These are phyloP conservation scores for Neodiprion virginianus DNA, from an alignment of 1,140 invertebrate genomes.

Conservation along the genomic window DNA sequence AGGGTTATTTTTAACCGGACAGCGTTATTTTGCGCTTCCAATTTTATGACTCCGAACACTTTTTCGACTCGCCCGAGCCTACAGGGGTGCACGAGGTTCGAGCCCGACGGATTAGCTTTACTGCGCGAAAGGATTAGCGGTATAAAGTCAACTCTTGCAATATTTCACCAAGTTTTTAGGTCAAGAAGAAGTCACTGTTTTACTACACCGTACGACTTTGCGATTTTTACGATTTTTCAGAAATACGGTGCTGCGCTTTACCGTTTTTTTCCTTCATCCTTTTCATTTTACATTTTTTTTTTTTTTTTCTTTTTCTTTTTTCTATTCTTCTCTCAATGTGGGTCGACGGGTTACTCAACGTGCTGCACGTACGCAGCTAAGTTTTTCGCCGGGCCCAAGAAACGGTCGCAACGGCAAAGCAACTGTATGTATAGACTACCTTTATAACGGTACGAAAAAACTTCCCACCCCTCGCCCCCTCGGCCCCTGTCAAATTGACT, in stretches of 20 bases:
- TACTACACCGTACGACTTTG: slow-evolving; percentile 25
- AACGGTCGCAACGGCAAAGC: background rate
- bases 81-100: background rate
- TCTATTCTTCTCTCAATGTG: background rate
- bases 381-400: background rate
- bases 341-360: background rate
- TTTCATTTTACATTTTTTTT: slow-evolving; percentile 29
- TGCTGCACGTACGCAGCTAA: background rate
- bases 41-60: background rate
- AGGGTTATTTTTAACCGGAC: slow-evolving; percentile 14
- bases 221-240: slow-evolving; percentile 34
- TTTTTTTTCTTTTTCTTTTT: background rate
- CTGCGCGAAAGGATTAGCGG: slow-evolving; percentile 47
- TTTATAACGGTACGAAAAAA: background rate
- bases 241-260: slow-evolving; percentile 27
- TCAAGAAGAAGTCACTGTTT: slow-evolving; percentile 3
- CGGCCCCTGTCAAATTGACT: background rate
- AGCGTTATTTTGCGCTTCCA: slow-evolving; percentile 9
- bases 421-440: background rate
- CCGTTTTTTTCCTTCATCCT: slow-evolving; percentile 28
- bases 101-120: slow-evolving; percentile 48
- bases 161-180: slow-evolving; percentile 20
- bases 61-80: background rate
- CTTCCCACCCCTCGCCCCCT: background rate
- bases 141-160: slow-evolving; percentile 42